Evolutionary conservation across 2,888 invertebrate species (phyloP).

Genomic region (Acrocyrtus sp.): DNA sequence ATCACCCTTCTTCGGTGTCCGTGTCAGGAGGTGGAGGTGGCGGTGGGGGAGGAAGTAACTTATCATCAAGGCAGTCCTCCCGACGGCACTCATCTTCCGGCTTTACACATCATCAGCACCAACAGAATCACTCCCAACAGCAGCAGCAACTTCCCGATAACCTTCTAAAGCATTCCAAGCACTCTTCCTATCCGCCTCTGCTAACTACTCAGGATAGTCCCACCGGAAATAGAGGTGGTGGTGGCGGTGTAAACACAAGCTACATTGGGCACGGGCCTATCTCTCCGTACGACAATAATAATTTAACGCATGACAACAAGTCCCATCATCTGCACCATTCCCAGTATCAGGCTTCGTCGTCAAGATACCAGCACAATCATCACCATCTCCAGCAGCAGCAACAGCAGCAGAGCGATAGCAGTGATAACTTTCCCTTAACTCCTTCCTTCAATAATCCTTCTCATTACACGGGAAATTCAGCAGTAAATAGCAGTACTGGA

Average conservation of each 20-base stretch:
- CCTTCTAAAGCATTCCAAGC: constrained; percentile 48
- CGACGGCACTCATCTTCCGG: constrained; percentile 42
- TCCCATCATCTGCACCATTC: constrained; percentile 25
- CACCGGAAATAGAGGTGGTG: constrained; percentile 12
- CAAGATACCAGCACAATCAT: constrained; percentile 33
- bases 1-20: constrained; percentile 36
- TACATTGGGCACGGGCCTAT: constrained; percentile 34
- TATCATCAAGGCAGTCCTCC: constrained; percentile 39
- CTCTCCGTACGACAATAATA: constrained; percentile 48
- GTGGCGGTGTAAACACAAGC: constrained; percentile 1
- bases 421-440: constrained; percentile 43
- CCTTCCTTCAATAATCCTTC: constrained; percentile 18
- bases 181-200: constrained; percentile 43
- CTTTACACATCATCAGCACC: constrained; percentile 43
- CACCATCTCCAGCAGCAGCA: constrained; percentile 24
- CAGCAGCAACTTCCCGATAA: constrained; percentile 46
- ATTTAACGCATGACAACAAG: constrained; percentile 35
- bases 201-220: constrained; percentile 21
- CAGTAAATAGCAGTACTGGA: constrained; percentile 31
- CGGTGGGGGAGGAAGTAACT: constrained; percentile 35
- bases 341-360: constrained; percentile 30
- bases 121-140: constrained; percentile 15
- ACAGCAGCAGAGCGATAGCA: constrained; percentile 38
- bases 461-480: too few species aligned
- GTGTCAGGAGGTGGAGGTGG: too few species aligned